Evolutionary conservation across 2,113 vertebrate genomes (phyloP).

Genomic region (Phycodurus eques): DNA sequence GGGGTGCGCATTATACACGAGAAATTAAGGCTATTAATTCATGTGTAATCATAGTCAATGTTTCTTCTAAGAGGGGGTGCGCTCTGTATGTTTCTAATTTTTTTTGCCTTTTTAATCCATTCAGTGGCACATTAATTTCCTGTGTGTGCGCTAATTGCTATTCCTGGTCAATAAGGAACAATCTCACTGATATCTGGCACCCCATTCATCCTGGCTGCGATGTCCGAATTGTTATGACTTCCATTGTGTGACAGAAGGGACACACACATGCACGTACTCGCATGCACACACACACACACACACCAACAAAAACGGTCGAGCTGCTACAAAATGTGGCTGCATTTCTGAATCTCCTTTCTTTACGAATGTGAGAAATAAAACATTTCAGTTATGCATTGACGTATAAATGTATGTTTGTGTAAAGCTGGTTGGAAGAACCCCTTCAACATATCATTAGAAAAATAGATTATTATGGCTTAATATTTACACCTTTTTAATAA

Average conservation of each 20-base stretch:
- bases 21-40: not conserved
- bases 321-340: slow-evolving; percentile 14
- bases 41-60: not conserved
- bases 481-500: slow-evolving; percentile 5
- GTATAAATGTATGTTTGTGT: not conserved
- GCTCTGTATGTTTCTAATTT: not conserved
- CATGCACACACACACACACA: slow-evolving; percentile 21
- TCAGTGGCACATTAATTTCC: slow-evolving; percentile 24
- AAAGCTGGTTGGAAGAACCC: slow-evolving; percentile 3
- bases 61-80: not conserved
- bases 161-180: slow-evolving; percentile 22
- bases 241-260: slow-evolving; percentile 54
- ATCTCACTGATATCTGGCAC: slow-evolving; percentile 44
- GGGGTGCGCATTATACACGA: too few relatives aligned
- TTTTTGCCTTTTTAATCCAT: not conserved
- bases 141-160: slow-evolving; percentile 20
- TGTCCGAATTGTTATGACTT: slow-evolving; percentile 57
- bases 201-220: slow-evolving; percentile 41
- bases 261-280: slow-evolving; percentile 51
- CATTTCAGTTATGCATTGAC: not conserved
- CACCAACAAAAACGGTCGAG: slow-evolving; percentile 8
- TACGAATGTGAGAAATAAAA: not conserved
- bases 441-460: not conserved
- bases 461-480: slow-evolving; percentile 4
- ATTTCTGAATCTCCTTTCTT: slow-evolving; percentile 14